Evolutionary conservation across 2,113 vertebrate genomes (phyloP), one percentile per base, ranked within the genome.

Genomic region (Macrotus californicus): DNA sequence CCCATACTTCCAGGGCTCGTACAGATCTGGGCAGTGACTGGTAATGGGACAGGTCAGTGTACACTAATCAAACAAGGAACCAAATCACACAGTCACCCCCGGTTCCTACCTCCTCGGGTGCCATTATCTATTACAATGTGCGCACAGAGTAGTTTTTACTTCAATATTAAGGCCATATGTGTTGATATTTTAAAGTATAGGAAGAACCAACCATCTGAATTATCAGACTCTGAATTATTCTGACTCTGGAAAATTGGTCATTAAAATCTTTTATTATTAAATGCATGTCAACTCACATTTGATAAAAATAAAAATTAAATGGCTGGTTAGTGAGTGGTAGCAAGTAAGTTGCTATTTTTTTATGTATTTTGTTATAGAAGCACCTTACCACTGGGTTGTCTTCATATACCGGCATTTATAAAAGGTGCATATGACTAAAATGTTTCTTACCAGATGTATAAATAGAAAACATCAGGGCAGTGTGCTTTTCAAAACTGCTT

Each of bases 241-340:
- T 56, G 52, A 54, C 16, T 95, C 41, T 36, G 24, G 14, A 87
- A 93, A 89, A 96, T 36, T 87, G 29, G 83, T 92, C 77, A 82
- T 87, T 93, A 92, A 73, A 75, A 84, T 50, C 8, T 83, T 87
- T 76, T 90, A 54, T 67, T 67, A 41, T 95, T 79, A 73, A 94
- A 70, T 11, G 8, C 72, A 92, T 50, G 26, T 31, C 0, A 69
- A 24, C 19, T 88, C 69, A 80, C 73, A 18, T 46, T 50, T 41
- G 59, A 72, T 89, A 80, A 92, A 31, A 16, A 82, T 87, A 21
- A 94, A 75, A 92, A 89, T 79, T 48, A 76, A 91, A 39, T 61
- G 76, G 19, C 48, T 84, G 26, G 2, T 66, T 66, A 77, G 29
- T 86, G 34, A 67, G 79, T 67, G 7, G 26, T 66, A 64, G 39